phyloP scores from a whole-genome alignment of 2,888 invertebrate species.

The Podotricha telesiphe region DNA sequence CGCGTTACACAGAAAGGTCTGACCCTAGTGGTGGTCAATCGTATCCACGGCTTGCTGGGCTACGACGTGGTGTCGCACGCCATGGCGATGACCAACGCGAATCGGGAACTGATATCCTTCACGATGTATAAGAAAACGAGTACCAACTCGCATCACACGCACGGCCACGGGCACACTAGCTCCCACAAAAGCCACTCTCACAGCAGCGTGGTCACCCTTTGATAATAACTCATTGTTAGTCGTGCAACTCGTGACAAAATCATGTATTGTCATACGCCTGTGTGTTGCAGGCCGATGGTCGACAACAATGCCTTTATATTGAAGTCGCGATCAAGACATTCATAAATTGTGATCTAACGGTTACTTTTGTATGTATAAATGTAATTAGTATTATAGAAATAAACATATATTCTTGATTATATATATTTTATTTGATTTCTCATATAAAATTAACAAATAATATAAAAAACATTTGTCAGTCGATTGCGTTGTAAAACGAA shows the following conservation, averaged over 20 bases:
- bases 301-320: slow-evolving; percentile 11
- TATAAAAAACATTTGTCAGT: slow-evolving; percentile 48
- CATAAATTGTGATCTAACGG: slow-evolving; percentile 27
- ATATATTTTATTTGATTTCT: slow-evolving; percentile 39
- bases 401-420: slow-evolving; percentile 37
- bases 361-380: slow-evolving; percentile 36
- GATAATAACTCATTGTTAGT: slow-evolving; percentile 43
- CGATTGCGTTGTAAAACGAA: slow-evolving; percentile 39
- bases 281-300: slow-evolving; percentile 3
- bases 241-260: slow-evolving; percentile 21
- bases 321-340: slow-evolving; percentile 6
- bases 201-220: slow-evolving; percentile 67
- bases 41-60: slow-evolving; percentile 74
- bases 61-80: slow-evolving; percentile 79
- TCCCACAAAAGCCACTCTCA: slow-evolving; percentile 58
- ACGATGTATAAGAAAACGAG: slow-evolving; percentile 77
- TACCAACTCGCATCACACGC: slow-evolving; percentile 55
- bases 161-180: slow-evolving; percentile 51
- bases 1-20: slow-evolving; percentile 72
- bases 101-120: slow-evolving; percentile 77
- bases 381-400: slow-evolving; percentile 38
- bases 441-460: slow-evolving; percentile 47
- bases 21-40: slow-evolving; percentile 74
- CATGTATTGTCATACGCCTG: slow-evolving; percentile 10
- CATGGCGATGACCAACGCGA: slow-evolving; percentile 80